Conservation (phyloP, 2,113 vertebrate species). For the Oxygymnocypris stewartii region DNA sequence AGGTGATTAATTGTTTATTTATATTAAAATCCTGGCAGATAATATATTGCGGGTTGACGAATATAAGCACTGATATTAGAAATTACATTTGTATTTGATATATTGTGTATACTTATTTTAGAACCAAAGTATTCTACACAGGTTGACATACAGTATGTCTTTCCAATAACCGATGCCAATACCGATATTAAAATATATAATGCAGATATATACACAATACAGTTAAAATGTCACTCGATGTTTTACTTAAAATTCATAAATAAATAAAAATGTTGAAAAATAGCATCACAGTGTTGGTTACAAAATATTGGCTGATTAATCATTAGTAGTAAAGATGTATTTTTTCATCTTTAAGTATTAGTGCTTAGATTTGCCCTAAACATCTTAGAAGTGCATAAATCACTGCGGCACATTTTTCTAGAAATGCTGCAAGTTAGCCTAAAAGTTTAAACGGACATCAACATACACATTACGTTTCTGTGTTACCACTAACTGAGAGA, state of each 20-base stretch:
- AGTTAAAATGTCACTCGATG: background rate
- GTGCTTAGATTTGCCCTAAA: background rate
- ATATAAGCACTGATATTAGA: too few species aligned
- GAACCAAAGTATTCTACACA: too few species aligned
- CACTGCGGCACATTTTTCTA: background rate
- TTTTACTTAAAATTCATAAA: background rate
- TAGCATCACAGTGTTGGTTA: background rate
- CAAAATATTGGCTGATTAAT: background rate
- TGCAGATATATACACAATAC: background rate
- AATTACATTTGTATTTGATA: too few species aligned
- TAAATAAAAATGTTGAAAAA: background rate
- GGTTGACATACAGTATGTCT: too few species aligned
- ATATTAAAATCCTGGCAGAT: too few species aligned
- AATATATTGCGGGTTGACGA: too few species aligned
- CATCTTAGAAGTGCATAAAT: background rate
- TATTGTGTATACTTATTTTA: too few species aligned
- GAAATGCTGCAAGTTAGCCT: background rate
- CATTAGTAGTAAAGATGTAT: background rate
- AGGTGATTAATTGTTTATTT: too few species aligned
- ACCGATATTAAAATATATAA: too few species aligned
- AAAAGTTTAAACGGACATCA: conserved; percentile 24
- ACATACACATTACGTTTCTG: background rate
- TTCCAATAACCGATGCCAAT: too few species aligned
- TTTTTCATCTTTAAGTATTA: background rate
- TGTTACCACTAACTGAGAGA: background rate